phyloP scores from a whole-genome alignment of 2,888 invertebrate species.

The Hypselothyrea guttata region DNA sequence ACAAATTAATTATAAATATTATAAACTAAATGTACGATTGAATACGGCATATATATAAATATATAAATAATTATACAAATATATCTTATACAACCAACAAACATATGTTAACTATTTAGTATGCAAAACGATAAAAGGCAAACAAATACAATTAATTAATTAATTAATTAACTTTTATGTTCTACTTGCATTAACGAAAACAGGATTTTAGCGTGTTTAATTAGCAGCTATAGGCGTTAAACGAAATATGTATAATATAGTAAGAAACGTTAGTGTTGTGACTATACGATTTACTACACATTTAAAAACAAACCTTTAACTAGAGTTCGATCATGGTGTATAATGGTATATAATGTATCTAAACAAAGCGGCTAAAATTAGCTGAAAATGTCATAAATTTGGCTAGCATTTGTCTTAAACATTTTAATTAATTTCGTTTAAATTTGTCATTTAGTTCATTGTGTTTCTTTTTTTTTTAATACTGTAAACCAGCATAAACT shows the following conservation, averaged over 20 bases:
- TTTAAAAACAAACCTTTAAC: not conserved
- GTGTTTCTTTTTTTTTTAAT: slow-evolving; percentile 22
- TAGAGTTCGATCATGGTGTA: slow-evolving; percentile 22
- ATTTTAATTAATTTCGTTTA: too few relatives aligned
- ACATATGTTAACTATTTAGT: slow-evolving; percentile 65
- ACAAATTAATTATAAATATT: slow-evolving; percentile 37
- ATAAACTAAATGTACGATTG: slow-evolving; percentile 14
- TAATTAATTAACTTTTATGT: slow-evolving; percentile 20
- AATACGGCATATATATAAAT: slow-evolving; percentile 39
- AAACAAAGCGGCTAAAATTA: too few relatives aligned
- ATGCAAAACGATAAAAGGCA: slow-evolving; percentile 50
- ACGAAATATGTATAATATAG: not conserved
- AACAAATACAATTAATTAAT: slow-evolving; percentile 7
- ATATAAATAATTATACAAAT: slow-evolving; percentile 18
- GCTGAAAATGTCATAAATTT: too few relatives aligned
- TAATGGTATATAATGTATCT: slow-evolving; percentile 28
- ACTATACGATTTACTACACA: slow-evolving; percentile 35
- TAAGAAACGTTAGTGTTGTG: slow-evolving; percentile 72
- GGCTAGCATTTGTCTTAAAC: too few relatives aligned
- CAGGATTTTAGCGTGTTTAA: slow-evolving; percentile 26
- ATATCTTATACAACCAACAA: slow-evolving; percentile 11
- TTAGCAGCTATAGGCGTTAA: slow-evolving; percentile 50
- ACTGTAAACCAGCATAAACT: slow-evolving; percentile 24
- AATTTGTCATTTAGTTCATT: slow-evolving; percentile 18
- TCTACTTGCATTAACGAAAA: slow-evolving; percentile 10